Evolutionary conservation across 1,140 invertebrate genomes (phyloP), one percentile per base, ranked within the genome.

Genomic region (Drosophila willistoni): DNA sequence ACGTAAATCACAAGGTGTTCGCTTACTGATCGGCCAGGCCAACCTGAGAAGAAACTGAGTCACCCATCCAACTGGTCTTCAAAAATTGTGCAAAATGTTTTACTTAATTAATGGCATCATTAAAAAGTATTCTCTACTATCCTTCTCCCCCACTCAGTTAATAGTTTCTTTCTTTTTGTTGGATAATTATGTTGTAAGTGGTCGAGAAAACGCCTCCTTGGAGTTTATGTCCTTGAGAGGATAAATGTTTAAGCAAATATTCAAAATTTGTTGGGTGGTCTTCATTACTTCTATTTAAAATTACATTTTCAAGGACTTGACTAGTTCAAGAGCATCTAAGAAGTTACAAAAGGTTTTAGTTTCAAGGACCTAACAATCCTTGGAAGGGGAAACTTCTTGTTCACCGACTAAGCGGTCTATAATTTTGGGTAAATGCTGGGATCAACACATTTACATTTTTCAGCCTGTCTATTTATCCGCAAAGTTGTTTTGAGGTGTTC

Each of bases 1-100:
- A 67, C 84, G 83, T 87, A 87, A 87, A 87, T 87, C 84, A 87
- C 71, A 79, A 87, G 83, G 83, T 86, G 83, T 86, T 86, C 54
- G 66, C 73, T 22, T 19, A 7, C 17, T 12, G 44, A 22, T 51
- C 44, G 44, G 10, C 44, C 17, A 10, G 17, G 68, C 68, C 65
- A 79, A 64, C 73, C 75, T 63, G 62, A 71, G 69, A 65, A 60
- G 73, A 54, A 44, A 1, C 14, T 19, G 34, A 68, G 78, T 54
- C 47, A 54, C 47, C 47, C 42, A n/a, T 7, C 7, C 34, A 36
- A 36, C 10, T 10, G 13, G 74, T 67, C 61, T 57, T 68, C 75
- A 79, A 68, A 79, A 68, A 70, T 73, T 60, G 73, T 70, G 64
- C 47, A 81, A 63, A 64, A 51, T 41, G 29, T 71, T 73, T 86